Evolutionary conservation across 1,140 invertebrate species (phyloP).

Genomic region (Melanaphis sacchari): DNA sequence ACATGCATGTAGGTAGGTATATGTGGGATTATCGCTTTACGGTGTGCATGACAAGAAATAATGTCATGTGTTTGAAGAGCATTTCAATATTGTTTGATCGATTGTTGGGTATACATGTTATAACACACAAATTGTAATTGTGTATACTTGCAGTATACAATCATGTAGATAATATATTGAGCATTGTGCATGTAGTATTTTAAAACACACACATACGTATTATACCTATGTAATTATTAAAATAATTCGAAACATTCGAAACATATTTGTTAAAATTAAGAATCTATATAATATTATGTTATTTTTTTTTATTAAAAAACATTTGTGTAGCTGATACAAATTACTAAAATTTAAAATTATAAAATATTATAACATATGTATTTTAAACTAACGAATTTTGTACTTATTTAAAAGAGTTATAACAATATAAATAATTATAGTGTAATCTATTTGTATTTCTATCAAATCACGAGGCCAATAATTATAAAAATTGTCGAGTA

Average conservation of each 20-base stretch:
- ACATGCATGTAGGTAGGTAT: background rate
- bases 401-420: background rate
- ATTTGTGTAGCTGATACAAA: background rate
- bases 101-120: background rate
- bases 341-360: background rate
- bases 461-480: background rate
- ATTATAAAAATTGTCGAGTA: background rate
- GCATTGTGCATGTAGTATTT: background rate
- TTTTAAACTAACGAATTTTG: background rate
- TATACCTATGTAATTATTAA: background rate
- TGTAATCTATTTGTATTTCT: background rate
- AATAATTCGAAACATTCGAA: background rate
- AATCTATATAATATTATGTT: background rate
- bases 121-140: background rate
- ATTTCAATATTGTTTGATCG: background rate
- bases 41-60: background rate
- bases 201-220: background rate
- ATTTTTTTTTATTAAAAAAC: background rate
- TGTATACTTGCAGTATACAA: background rate
- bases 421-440: background rate
- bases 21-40: background rate
- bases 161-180: background rate
- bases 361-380: background rate
- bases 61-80: background rate
- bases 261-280: background rate